Evolutionary conservation across 2,797 vertebrate species (phyloP).

Genomic region (Hybognathus amarus): DNA sequence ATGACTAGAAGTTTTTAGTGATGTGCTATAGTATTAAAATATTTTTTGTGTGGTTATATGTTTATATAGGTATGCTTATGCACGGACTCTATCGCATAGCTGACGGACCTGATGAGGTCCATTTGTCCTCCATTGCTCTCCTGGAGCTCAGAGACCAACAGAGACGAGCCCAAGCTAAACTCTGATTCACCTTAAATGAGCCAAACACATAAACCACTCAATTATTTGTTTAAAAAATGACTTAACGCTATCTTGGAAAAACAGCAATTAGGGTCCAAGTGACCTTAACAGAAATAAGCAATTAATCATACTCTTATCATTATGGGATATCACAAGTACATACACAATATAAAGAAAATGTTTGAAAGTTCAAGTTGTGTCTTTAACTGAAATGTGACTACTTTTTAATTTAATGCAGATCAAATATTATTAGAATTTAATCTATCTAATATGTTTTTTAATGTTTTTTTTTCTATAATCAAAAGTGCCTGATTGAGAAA

Average conservation of each 20-base stretch:
- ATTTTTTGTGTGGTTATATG: neutral
- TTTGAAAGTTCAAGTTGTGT: neutral
- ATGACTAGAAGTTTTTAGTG: neutral
- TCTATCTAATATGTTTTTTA: neutral
- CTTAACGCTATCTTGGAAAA: neutral
- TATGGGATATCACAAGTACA: neutral
- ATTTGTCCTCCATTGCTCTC: slow-evolving; percentile 86
- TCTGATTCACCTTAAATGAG: slow-evolving; percentile 68
- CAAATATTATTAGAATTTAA: neutral
- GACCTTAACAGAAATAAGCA: neutral
- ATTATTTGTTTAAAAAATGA: neutral
- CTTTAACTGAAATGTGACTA: neutral
- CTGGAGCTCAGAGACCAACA: slow-evolving; percentile 87
- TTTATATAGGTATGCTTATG: slow-evolving; percentile 79
- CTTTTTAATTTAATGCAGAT: neutral
- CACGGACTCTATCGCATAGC: slow-evolving; percentile 84
- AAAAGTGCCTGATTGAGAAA: neutral
- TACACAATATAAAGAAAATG: neutral
- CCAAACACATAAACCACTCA: neutral
- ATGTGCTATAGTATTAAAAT: neutral
- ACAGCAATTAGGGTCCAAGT: neutral
- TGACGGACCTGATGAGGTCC: slow-evolving; percentile 93
- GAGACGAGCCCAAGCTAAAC: slow-evolving; percentile 74
- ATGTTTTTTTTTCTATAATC: neutral
- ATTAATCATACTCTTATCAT: neutral